phyloP scores from a whole-genome alignment of 2,797 vertebrate genomes.

The Orientallactaga sibirica region DNA sequence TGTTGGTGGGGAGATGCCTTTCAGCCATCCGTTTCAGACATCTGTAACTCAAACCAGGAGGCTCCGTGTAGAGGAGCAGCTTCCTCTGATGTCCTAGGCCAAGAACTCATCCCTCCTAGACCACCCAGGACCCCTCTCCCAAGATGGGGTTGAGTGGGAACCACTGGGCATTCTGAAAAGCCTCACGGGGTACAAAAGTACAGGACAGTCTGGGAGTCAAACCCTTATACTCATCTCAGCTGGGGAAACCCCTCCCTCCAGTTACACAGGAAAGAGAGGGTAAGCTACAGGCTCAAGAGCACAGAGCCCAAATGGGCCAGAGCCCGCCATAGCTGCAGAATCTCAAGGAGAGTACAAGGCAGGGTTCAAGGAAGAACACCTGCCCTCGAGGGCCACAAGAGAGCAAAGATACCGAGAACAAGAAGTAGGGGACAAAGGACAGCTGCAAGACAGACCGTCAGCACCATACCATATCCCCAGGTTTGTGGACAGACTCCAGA shows the following conservation, averaged over 20 bases:
- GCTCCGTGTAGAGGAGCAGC: background rate
- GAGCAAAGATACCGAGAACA: conserved; percentile 42
- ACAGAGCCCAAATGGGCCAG: conserved; percentile 21
- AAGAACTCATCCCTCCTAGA: background rate
- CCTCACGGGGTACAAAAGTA: background rate
- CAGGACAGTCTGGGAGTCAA: background rate
- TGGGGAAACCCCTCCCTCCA: background rate
- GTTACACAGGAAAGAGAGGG: background rate
- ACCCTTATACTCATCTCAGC: background rate
- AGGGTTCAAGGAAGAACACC: background rate
- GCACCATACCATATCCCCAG: conserved; percentile 69
- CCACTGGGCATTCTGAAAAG: background rate
- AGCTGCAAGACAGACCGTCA: conserved; percentile 64
- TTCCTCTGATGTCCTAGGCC: background rate
- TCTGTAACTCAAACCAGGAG: background rate
- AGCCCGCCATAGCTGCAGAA: background rate
- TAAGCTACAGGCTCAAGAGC: background rate
- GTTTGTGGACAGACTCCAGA: background rate
- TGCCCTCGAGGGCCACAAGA: conserved; percentile 7
- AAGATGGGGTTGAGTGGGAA: background rate
- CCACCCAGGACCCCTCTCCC: background rate
- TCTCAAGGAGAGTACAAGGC: background rate
- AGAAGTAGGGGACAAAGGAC: background rate
- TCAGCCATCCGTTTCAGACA: background rate
- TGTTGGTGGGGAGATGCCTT: background rate